Conservation (phyloP, 2,888 invertebrate genomes). For the Euspilapteryx auroguttella region DNA sequence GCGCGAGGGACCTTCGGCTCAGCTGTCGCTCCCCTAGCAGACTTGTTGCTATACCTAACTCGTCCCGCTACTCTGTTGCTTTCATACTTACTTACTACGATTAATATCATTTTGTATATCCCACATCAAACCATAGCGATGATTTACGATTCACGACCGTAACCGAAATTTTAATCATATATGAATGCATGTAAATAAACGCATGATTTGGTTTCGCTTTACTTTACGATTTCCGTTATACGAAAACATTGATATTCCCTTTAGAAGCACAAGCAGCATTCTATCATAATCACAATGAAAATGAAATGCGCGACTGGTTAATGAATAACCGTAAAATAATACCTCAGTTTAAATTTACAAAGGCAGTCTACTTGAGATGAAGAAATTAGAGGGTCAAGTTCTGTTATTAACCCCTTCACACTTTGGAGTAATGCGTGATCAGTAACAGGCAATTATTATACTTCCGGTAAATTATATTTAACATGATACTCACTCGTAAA, state of each 20-base stretch:
- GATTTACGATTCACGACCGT: background rate
- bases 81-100: too few species aligned
- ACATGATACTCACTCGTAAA: too few species aligned
- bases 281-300: background rate
- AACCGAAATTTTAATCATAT: background rate
- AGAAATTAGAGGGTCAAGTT: conserved; percentile 41
- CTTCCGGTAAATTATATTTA: conserved; percentile 37
- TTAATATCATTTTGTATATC: too few species aligned
- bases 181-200: too few species aligned
- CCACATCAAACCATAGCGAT: too few species aligned
- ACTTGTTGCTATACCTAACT: conserved; percentile 1
- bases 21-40: conserved; percentile 39
- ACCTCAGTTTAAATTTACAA: conserved; percentile 1
- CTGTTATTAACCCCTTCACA: conserved; percentile 56
- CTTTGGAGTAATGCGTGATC: conserved; percentile 41
- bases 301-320: background rate
- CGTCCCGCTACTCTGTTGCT: too few species aligned
- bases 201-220: too few species aligned
- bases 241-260: background rate
- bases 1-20: too few species aligned
- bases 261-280: background rate
- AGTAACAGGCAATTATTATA: conserved; percentile 45
- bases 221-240: background rate
- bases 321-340: conserved; percentile 5
- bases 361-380: conserved; percentile 13